phyloP scores from a whole-genome alignment of 2,888 invertebrate genomes.

The Chorisops tibialis region DNA sequence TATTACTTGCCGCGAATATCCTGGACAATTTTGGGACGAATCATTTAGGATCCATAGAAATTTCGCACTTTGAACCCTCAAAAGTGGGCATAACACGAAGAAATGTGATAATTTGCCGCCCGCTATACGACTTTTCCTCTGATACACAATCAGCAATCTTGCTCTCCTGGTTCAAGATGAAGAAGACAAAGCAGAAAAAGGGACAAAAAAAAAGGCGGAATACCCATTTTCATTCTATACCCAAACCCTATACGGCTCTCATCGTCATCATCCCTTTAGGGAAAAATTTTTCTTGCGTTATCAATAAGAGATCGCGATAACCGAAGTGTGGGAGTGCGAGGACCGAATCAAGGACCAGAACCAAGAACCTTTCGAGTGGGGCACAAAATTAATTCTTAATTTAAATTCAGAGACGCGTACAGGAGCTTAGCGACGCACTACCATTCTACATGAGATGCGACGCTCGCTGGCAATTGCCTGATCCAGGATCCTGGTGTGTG shows the following conservation, averaged over 20 bases:
- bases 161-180: too few relatives aligned
- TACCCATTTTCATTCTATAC: too few relatives aligned
- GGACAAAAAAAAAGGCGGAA: too few relatives aligned
- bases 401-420: conserved; percentile 53
- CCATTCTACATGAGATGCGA: not conserved
- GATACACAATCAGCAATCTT: too few relatives aligned
- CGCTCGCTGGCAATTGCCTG: not conserved
- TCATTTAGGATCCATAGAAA: conserved; percentile 15
- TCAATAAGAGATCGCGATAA: not conserved
- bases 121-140: not conserved
- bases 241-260: too few relatives aligned
- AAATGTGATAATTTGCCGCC: conserved; percentile 8
- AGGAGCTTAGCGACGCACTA: conserved; percentile 36
- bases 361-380: conserved; percentile 37
- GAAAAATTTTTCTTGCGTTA: not conserved
- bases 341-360: not conserved
- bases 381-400: conserved; percentile 53
- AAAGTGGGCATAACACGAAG: not conserved
- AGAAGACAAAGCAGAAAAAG: too few relatives aligned
- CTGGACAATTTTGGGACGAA: not conserved
- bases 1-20: too few relatives aligned
- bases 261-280: not conserved
- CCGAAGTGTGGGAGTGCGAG: not conserved
- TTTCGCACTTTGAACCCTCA: conserved; percentile 8
- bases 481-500: not conserved